Base-by-base conservation (phyloP, 2,797 vertebrate genomes). In the Dermochelys coriacea region DNA sequence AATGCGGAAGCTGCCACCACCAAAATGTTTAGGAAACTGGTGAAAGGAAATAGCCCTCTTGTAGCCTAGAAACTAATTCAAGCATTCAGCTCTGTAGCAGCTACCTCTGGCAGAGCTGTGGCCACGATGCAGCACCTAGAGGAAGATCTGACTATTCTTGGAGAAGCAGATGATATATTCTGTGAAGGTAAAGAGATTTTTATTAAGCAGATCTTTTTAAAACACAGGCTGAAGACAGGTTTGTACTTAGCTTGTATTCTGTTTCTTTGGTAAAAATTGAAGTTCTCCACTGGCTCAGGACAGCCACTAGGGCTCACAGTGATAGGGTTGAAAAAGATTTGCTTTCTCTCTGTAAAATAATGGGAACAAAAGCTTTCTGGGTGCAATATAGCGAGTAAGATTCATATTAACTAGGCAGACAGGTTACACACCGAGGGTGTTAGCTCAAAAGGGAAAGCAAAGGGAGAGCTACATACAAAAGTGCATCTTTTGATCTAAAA, bases 111-210 rank as follows among this genome's bases (percentile, higher is more conserved):
- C 89, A 61, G 52, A 0, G 0, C 91, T 61, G 49, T 83, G 6
- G 34, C 91, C 96, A 93, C 14, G 1, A 98, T 98, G 98, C 97
- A 98, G 95, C 94, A 98, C 64, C 89, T 86, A n/a, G 97, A 97
- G 52, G 96, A 98, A 5, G 96, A 98, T 71, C 78, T 55, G 50
- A 59, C 91, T 82, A 82, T 90, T 16, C 89, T 6, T 0, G 90
- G 96, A 59, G 98, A 98, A 96, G 97, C 97, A 68, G 98, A 98
- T 50, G 98, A 98, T 94, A 49, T 96, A 82, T 98, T 98, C 89
- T 95, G 90, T 91, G 98, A 98, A 98, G 98, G 98, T 98, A 98
- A 98, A 97, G 45, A 29, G 34, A 8, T 84, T 86, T 91, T 96
- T 88, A 84, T 82, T 93, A 87, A 96, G 78, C 64, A 94, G 85